phyloP scores from a whole-genome alignment of 2,113 vertebrate genomes.

The Gobiocypris rarus region DNA sequence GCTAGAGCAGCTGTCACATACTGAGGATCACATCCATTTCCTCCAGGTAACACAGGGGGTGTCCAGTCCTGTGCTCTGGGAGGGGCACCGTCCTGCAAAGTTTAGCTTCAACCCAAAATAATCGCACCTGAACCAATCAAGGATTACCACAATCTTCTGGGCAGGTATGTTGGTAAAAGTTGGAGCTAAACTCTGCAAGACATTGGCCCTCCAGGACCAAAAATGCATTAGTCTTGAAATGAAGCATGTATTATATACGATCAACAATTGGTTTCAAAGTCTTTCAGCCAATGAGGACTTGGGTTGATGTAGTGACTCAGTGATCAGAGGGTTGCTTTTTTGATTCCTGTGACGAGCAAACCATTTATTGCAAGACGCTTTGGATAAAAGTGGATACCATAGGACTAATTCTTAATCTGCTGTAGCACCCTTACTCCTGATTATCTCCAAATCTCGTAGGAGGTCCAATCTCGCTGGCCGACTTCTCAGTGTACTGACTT shows the following conservation, averaged over 20 bases:
- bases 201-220: no score
- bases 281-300: background rate
- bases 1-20: background rate
- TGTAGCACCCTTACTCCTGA: background rate
- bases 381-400: background rate
- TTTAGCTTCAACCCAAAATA: no score
- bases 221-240: background rate
- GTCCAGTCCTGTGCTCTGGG: no score
- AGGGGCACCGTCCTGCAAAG: no score
- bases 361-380: background rate
- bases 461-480: slow-evolving; percentile 1
- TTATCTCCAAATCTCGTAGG: slow-evolving; percentile 9
- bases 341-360: background rate
- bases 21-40: slow-evolving; percentile 26
- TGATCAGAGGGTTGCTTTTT: background rate
- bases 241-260: background rate
- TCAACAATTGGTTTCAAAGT: background rate
- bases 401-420: background rate
- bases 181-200: no score
- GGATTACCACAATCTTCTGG: no score
- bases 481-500: background rate
- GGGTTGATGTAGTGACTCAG: background rate
- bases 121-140: no score
- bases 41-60: slow-evolving; percentile 1
- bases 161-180: no score